phyloP scores from a whole-genome alignment of 2,113 vertebrate genomes.

The Anseranas semipalmata region DNA sequence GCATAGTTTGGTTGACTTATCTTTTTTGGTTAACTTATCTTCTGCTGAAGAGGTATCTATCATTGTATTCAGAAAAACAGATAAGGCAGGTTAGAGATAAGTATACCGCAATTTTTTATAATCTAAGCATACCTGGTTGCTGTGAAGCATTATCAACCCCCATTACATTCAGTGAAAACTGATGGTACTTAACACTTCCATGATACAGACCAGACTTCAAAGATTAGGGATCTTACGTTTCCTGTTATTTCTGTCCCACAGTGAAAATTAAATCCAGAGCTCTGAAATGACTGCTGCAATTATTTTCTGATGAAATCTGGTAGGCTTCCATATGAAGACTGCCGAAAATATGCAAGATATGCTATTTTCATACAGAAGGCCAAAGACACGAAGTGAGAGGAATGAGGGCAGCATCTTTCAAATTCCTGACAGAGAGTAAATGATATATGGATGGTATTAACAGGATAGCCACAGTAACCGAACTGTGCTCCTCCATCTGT shows the following conservation, averaged over 20 bases:
- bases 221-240: background rate
- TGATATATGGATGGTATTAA: background rate
- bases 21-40: background rate
- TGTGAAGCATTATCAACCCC: background rate
- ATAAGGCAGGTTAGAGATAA: background rate
- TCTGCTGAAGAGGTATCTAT: background rate
- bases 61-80: background rate
- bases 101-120: background rate
- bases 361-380: background rate
- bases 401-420: background rate
- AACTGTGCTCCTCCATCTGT: background rate
- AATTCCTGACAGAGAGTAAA: background rate
- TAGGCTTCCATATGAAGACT: background rate
- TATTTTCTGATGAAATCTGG: background rate
- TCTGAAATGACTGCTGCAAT: background rate
- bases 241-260: constrained; percentile 1
- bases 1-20: background rate
- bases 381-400: background rate
- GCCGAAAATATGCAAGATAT: background rate
- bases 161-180: background rate
- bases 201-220: background rate
- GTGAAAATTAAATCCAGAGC: constrained; percentile 16
- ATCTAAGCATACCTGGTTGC: background rate
- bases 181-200: background rate
- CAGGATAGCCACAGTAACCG: background rate